These are phyloP conservation scores for Caenorhabditis latens DNA, from an alignment of 1,140 invertebrate genomes.

Conservation along the genomic window DNA sequence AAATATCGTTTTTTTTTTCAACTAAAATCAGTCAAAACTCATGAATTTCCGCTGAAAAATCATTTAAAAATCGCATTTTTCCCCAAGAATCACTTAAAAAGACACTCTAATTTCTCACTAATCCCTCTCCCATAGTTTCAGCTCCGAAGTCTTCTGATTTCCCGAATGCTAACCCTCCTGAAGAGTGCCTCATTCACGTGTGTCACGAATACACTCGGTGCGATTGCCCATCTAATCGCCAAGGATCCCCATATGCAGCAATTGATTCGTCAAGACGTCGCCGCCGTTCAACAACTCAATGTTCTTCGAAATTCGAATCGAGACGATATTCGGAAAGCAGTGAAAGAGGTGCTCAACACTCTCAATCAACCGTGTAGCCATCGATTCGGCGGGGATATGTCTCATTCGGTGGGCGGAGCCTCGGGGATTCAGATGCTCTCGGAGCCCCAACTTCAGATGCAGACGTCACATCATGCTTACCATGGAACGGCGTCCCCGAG, in stretches of 20 bases:
- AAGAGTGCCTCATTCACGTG: constrained; percentile 54
- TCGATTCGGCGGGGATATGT: constrained; percentile 32
- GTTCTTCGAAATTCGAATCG: constrained; percentile 51
- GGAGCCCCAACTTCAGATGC: constrained; percentile 4
- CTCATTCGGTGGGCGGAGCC: constrained; percentile 15
- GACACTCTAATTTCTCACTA: too few relatives aligned
- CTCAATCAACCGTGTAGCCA: constrained; percentile 37
- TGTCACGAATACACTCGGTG: constrained; percentile 45
- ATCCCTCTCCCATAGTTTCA: too few relatives aligned
- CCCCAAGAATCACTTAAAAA: too few relatives aligned
- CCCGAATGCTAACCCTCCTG: constrained; percentile 11
- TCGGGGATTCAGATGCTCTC: neutral
- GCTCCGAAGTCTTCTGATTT: constrained; percentile 13
- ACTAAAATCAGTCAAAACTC: too few relatives aligned
- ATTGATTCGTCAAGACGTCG: constrained; percentile 32
- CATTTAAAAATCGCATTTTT: too few relatives aligned
- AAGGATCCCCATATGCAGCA: constrained; percentile 58
- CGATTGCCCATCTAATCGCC: constrained; percentile 34
- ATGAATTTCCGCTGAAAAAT: too few relatives aligned
- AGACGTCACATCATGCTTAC: constrained; percentile 49
- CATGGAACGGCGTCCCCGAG: constrained; percentile 5
- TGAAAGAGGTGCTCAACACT: constrained; percentile 30
- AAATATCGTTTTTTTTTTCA: too few relatives aligned
- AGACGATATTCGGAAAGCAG: constrained; percentile 48
- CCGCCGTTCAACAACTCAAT: constrained; percentile 41